Base-by-base conservation (phyloP, 2,888 invertebrate species). In the Cecidostiba fungosa region DNA sequence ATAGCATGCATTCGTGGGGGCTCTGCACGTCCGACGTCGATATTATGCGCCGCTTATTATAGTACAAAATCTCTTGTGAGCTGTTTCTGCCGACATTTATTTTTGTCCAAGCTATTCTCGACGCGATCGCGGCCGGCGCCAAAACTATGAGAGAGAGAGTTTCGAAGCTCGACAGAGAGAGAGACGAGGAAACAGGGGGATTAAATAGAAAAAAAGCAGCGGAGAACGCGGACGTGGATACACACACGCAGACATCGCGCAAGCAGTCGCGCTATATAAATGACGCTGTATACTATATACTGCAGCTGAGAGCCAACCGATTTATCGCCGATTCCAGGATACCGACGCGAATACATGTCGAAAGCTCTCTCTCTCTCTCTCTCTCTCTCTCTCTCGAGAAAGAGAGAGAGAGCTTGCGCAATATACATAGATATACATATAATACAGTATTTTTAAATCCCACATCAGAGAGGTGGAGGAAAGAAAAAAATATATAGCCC, bases 41-140 rank as follows among this genome's bases (percentile, higher is more conserved):
- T 83, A 85, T 85, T 78, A 78, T 73, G 82, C 78, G 77, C 29
- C 81, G 85, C 84, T 87, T 87, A 87, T 87, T 85, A 84, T 87
- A 87, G 87, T 82, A 84, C 85, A 47, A 85, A 85, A 85, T 84
- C 84, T 84, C 85, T 84, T 69, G 80, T 74, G 85, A 54, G 74
- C 79, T 74, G 85, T 74, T 85, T 84, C 86, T 84, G 59, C 76
- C 70, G 86, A 73, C 77, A 69, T 66, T 85, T 86, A 84, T 86
- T 87, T 87, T 84, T 36, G 73, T 47, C 82, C 69, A 50, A 26
- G 59, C 82, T 87, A 86, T 87, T 86, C 86, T 87, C 70, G 85
- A 50, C 69, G 66, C 77, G 80, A 84, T 79, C 78, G 82, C 84
- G 84, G 73, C 77, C 81, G 85, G 85, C 83, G 85, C 84, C 80